Conservation (phyloP, 2,113 vertebrate genomes). For the Pterocles gutturalis region DNA sequence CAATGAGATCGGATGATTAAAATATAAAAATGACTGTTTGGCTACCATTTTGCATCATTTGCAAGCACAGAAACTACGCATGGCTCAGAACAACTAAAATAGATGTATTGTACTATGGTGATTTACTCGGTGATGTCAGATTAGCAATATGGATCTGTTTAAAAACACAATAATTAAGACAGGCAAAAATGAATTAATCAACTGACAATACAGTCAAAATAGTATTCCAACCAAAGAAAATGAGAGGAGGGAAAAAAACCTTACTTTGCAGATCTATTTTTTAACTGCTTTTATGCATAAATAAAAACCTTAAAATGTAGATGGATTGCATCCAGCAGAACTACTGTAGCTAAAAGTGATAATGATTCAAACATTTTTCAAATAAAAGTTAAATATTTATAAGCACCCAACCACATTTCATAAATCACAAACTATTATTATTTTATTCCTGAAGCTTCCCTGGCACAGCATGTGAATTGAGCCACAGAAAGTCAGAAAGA, state of each 20-base stretch:
- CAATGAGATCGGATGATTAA: slow-evolving; percentile 72
- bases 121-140: slow-evolving; percentile 80
- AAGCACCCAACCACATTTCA: slow-evolving; percentile 85
- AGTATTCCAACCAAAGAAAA: slow-evolving; percentile 72
- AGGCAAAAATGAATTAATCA: slow-evolving; percentile 81
- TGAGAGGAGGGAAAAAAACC: slow-evolving; percentile 55
- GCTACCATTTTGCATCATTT: slow-evolving; percentile 63
- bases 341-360: slow-evolving; percentile 87
- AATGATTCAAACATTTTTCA: slow-evolving; percentile 88
- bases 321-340: slow-evolving; percentile 83
- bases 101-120: slow-evolving; percentile 68
- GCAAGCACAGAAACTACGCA: slow-evolving; percentile 50
- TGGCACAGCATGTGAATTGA: slow-evolving; percentile 77
- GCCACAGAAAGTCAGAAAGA: slow-evolving; percentile 76
- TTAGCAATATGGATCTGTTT: slow-evolving; percentile 82
- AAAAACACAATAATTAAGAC: slow-evolving; percentile 82
- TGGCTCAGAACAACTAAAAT: slow-evolving; percentile 43
- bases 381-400: slow-evolving; percentile 90
- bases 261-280: slow-evolving; percentile 74
- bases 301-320: slow-evolving; percentile 84
- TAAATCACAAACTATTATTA: slow-evolving; percentile 88
- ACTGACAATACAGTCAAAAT: slow-evolving; percentile 74
- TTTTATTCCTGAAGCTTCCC: slow-evolving; percentile 84
- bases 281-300: slow-evolving; percentile 83
- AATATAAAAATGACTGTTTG: slow-evolving; percentile 73